phyloP scores from a whole-genome alignment of 1,140 invertebrate species.

The Bombyx mandarina region DNA sequence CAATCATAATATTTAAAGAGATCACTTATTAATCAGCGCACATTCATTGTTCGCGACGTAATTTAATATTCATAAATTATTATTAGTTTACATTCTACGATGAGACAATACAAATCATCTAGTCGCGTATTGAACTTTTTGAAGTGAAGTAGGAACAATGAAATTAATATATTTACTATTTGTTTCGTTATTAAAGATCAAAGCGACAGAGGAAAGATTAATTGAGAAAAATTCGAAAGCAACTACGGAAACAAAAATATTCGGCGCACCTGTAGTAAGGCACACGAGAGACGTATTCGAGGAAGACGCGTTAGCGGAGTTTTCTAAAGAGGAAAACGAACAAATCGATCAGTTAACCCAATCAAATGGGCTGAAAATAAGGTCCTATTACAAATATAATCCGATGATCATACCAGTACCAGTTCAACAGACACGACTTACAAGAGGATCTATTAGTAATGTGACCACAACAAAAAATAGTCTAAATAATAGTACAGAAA shows the following conservation, averaged over 20 bases:
- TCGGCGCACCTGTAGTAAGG: constrained; percentile 8
- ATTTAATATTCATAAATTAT: too few relatives aligned
- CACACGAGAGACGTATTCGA: constrained; percentile 17
- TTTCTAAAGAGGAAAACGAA: constrained; percentile 15
- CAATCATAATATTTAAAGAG: too few relatives aligned
- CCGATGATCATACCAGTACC: neutral
- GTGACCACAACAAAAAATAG: constrained; percentile 13
- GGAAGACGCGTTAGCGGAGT: constrained; percentile 6
- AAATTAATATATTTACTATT: constrained; percentile 4
- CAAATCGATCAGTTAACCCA: constrained; percentile 12
- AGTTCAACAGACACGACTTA: constrained; percentile 2
- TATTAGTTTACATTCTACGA: constrained; percentile 36
- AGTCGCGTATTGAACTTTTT: neutral
- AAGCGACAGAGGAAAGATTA: constrained; percentile 11
- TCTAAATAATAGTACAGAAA: neutral
- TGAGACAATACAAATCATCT: constrained; percentile 24
- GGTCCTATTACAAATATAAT: constrained; percentile 7
- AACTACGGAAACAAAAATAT: constrained; percentile 8
- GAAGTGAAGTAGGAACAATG: neutral
- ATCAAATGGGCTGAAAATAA: constrained; percentile 9
- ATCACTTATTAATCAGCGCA: too few relatives aligned
- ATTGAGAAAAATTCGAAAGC: constrained; percentile 15
- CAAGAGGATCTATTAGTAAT: constrained; percentile 13
- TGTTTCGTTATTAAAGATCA: constrained; percentile 5
- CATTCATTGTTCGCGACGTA: too few relatives aligned